A percentile compares a stretch with the other conserved stretches of the same genome.
phyloP scores from a whole-genome alignment of 2,113 vertebrate genomes.

The Charadrius vociferus region DNA sequence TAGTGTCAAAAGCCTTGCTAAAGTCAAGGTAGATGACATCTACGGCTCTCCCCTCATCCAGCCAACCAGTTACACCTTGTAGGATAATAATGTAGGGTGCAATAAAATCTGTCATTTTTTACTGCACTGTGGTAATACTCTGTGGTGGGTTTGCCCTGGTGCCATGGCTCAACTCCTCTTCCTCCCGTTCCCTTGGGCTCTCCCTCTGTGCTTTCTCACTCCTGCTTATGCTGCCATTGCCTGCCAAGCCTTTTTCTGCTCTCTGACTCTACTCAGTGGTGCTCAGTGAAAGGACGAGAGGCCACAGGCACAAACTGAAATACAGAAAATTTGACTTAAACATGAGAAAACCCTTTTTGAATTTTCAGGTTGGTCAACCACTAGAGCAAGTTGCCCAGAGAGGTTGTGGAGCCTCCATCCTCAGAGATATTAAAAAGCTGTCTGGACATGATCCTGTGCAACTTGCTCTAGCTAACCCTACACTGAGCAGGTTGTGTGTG shows the following conservation, averaged over 20 bases:
- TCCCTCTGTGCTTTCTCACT: not conserved
- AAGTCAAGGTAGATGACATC: too few relatives aligned
- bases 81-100: not conserved
- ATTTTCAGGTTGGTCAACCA: not conserved
- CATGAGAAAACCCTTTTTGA: not conserved
- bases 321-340: not conserved
- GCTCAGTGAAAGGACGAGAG: not conserved
- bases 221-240: not conserved
- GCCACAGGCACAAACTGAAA: not conserved
- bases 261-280: not conserved
- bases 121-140: not conserved
- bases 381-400: not conserved
- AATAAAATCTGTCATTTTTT: not conserved
- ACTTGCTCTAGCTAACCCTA: not conserved
- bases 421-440: not conserved
- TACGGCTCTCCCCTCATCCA: too few relatives aligned
- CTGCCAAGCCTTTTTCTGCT: not conserved
- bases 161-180: fast-evolving
- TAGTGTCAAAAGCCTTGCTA: too few relatives aligned
- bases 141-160: not conserved
- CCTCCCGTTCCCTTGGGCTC: not conserved
- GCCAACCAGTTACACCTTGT: too few relatives aligned
- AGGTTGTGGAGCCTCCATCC: not conserved
- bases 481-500: not conserved
- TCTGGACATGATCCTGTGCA: not conserved